Evolutionary conservation across 2,797 vertebrate genomes (phyloP), one percentile per base, ranked within the genome.

Genomic region (Sebastiscus albofasciatus): DNA sequence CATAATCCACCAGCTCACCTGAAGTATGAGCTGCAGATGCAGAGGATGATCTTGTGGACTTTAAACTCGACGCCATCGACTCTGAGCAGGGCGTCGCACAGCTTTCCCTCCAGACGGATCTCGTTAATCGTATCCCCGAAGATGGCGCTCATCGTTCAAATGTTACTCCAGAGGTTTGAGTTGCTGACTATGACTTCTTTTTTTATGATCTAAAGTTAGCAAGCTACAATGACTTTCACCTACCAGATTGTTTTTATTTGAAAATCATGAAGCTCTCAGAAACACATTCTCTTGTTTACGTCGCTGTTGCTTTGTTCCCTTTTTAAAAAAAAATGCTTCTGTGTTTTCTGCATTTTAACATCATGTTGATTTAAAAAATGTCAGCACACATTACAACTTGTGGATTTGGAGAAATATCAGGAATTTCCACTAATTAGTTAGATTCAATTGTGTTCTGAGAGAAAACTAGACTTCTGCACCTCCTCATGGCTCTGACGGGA

Each of bases 11-110:
- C 49, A 54, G 26, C 55, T 74, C 42, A 87, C 80, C 80, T 77
- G 70, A 87, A 82, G 70, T 46, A 82, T 0, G 33, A 3, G 42
- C 86, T 85, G 77, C 73, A 72, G 62, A 20, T 49, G 6, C 67
- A 72, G 52, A 88, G 83, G 67, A 88, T 36, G 29, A 85, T 18
- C 74, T 20, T 68, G 70, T 88, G 82, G 54, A 59, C 42, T 27
- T 58, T 69, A 10, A 83, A 76, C 33, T 79, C 72, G 1, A n/a
- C 59, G 4, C 33, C 31, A 1, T 34, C 24, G 9, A 66, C 74
- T 27, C 4, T n/a, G 65, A 85, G 61, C 31, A 85, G 33, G 2
- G 52, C n/a, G n/a, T 87, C 82, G 13, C 82, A 74, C 33, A 83
- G 64, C 3, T 52, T 16, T 34, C 10, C 62, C 68, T 72, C 66